phyloP scores from a whole-genome alignment of 2,888 invertebrate genomes.

The Leucozona laternaria region DNA sequence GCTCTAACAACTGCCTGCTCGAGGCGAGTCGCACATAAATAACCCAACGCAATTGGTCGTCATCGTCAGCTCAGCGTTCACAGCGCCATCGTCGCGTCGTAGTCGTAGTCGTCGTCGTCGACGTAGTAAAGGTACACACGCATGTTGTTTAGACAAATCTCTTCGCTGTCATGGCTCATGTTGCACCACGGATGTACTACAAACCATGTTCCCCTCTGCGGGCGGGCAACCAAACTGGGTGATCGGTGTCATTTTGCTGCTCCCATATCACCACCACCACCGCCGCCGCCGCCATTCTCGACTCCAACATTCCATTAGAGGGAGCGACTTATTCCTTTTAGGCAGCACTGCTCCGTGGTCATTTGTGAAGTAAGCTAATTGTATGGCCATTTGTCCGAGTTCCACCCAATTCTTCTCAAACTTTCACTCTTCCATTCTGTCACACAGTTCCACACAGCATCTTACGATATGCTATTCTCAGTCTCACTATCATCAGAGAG shows the following conservation, averaged over 20 bases:
- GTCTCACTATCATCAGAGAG: conserved; percentile 35
- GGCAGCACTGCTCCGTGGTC: conserved; percentile 12
- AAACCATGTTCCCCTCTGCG: conserved; percentile 49
- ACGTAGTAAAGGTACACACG: conserved; percentile 55
- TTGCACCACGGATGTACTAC: conserved; percentile 67
- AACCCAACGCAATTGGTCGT: conserved; percentile 60
- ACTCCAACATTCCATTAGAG: conserved; percentile 59
- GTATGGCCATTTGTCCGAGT: conserved; percentile 31
- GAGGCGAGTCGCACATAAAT: conserved; percentile 67
- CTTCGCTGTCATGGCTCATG: conserved; percentile 66
- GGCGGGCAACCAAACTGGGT: conserved; percentile 57
- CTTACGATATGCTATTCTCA: background rate
- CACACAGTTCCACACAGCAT: background rate
- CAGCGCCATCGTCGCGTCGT: conserved; percentile 31
- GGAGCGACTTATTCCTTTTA: conserved; percentile 45
- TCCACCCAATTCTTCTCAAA: conserved; percentile 9
- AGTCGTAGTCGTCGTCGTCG: background rate
- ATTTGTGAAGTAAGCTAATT: conserved; percentile 33
- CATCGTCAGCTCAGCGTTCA: conserved; percentile 28
- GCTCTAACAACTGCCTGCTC: conserved; percentile 57
- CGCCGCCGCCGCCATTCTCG: background rate
- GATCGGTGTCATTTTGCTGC: conserved; percentile 65
- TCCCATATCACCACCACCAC: too few relatives aligned
- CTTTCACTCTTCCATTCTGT: conserved; percentile 53
- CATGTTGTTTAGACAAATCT: conserved; percentile 71